Percentiles rank a stretch among this genome's conserved stretches.
Conservation (phyloP, 2,888 invertebrate species). For the Platypus cylindrus region DNA sequence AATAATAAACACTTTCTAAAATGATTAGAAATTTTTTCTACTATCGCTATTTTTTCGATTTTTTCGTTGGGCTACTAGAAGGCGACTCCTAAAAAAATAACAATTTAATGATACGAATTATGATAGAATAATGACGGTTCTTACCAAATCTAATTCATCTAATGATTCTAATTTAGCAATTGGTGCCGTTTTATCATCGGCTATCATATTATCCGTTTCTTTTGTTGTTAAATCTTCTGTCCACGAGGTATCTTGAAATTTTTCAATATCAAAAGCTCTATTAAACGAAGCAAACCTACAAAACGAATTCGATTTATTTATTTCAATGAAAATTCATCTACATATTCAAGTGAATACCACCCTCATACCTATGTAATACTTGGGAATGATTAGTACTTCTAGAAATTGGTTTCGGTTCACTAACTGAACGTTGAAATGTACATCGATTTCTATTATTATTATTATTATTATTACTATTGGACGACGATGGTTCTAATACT, state of each 20-base stretch:
- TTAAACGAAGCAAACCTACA: conserved; percentile 35
- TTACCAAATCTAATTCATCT: conserved; percentile 48
- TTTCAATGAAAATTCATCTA: neutral
- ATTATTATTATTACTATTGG: no score
- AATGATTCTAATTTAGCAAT: conserved; percentile 53
- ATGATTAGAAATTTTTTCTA: no score
- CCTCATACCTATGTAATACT: conserved; percentile 32
- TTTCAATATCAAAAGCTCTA: conserved; percentile 34
- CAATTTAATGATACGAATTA: neutral
- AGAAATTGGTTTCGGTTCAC: conserved; percentile 36
- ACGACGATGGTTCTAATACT: conserved; percentile 25
- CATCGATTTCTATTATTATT: conserved; percentile 18
- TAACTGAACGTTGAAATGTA: conserved; percentile 35
- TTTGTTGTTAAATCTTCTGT: conserved; percentile 21
- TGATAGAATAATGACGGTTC: conserved; percentile 3
- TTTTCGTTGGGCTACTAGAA: conserved; percentile 26
- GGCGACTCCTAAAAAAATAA: conserved; percentile 26
- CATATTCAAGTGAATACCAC: neutral
- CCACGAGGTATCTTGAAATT: conserved; percentile 24
- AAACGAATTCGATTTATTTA: conserved; percentile 8
- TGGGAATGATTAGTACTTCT: conserved; percentile 33
- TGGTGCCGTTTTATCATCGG: conserved; percentile 40
- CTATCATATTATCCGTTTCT: conserved; percentile 22
- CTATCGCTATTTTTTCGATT: conserved; percentile 23
- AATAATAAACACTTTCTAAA: no score